Evolutionary conservation across 2,888 invertebrate species (phyloP).

Genomic region (Diplazon laetatorius): DNA sequence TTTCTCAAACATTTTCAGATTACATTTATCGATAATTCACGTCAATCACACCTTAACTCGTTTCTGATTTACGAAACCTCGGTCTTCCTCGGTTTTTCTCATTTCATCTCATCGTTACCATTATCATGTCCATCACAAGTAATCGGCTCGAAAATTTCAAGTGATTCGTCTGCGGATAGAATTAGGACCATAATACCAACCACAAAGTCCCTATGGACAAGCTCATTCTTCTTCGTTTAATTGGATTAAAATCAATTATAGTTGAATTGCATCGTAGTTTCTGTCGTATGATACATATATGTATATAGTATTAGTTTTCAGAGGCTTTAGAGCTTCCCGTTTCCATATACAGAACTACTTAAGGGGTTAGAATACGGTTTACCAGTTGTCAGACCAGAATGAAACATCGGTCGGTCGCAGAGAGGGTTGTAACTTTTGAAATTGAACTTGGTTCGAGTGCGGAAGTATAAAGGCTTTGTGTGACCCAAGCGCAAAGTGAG

Average conservation of each 20-base stretch:
- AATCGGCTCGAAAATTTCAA: not conserved
- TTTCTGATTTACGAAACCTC: not conserved
- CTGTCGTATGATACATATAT: not conserved
- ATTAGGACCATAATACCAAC: not conserved
- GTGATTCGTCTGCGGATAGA: not conserved
- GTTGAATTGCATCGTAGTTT: not conserved
- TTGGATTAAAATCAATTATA: slow-evolving; percentile 3
- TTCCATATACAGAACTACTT: slow-evolving; percentile 1
- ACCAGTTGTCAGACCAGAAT: slow-evolving; percentile 7
- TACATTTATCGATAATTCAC: too few relatives aligned
- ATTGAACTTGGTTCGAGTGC: slow-evolving; percentile 8
- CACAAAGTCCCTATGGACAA: not conserved
- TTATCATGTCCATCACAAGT: not conserved
- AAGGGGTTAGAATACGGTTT: slow-evolving; percentile 7
- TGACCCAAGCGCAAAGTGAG: not conserved
- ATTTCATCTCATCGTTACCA: not conserved
- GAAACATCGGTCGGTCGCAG: slow-evolving; percentile 2
- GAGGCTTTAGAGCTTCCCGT: not conserved
- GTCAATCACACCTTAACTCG: not conserved
- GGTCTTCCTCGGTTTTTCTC: not conserved
- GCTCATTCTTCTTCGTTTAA: not conserved
- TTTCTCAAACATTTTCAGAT: too few relatives aligned
- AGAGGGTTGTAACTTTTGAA: slow-evolving; percentile 18
- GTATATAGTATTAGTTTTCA: not conserved
- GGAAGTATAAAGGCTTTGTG: slow-evolving; percentile 6